A percentile compares a stretch with the other conserved stretches of the same genome.
Evolutionary conservation across 2,888 invertebrate genomes (phyloP).

Genomic region (Caenorhabditis drosophilae): DNA sequence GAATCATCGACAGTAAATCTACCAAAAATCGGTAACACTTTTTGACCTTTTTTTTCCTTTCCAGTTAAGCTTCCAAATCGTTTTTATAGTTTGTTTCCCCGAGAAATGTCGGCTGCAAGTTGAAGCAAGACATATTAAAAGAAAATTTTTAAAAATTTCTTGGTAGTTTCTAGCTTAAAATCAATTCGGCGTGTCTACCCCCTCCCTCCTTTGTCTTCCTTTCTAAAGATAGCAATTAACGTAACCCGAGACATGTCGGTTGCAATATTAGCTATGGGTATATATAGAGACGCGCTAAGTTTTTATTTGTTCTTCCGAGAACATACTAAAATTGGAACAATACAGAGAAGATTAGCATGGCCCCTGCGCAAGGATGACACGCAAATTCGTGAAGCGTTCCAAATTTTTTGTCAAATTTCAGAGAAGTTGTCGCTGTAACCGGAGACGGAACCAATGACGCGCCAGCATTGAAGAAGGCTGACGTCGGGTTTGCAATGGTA

Average conservation of each 20-base stretch:
- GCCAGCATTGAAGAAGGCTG: conserved; percentile 73
- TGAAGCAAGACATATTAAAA: too few species aligned
- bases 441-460: conserved; percentile 74
- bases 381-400: conserved; percentile 87
- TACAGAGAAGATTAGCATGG: conserved; percentile 91
- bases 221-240: too few species aligned
- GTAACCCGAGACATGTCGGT: too few species aligned
- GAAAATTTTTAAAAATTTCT: conserved; percentile 1
- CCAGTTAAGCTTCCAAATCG: not conserved
- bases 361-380: conserved; percentile 90
- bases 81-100: not conserved
- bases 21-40: conserved; percentile 43
- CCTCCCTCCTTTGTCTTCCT: too few species aligned
- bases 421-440: conserved; percentile 73
- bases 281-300: too few species aligned
- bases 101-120: too few species aligned
- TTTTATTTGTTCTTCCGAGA: too few species aligned
- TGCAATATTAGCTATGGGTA: too few species aligned
- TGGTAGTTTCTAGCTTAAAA: too few species aligned
- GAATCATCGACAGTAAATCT: conserved; percentile 53
- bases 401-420: too few species aligned
- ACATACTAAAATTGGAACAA: conserved; percentile 83
- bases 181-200: too few species aligned
- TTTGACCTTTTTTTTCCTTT: not conserved
- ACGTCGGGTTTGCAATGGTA: conserved; percentile 73